A percentile compares a stretch with the other conserved stretches of the same genome.
phyloP scores from a whole-genome alignment of 2,797 vertebrate genomes.

The Columba guinea region DNA sequence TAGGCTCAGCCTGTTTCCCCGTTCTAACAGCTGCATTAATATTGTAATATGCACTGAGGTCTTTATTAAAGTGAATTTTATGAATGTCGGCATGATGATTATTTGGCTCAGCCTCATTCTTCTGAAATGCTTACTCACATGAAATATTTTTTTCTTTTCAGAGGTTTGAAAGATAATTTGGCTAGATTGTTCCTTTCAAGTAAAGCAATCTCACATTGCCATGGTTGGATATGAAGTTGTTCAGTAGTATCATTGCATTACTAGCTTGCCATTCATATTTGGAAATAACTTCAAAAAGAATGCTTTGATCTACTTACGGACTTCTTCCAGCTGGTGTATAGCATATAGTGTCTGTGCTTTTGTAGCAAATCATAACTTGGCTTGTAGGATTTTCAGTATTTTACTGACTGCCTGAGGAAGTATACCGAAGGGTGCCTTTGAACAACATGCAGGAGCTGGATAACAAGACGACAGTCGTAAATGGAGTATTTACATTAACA shows the following conservation, averaged over 20 bases:
- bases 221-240: not conserved
- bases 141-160: not conserved
- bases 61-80: conserved; percentile 19
- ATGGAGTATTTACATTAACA: not conserved
- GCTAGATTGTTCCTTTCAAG: conserved; percentile 33
- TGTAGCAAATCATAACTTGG: not conserved
- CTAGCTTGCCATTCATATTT: conserved; percentile 36
- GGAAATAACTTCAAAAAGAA: conserved; percentile 35
- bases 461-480: not conserved
- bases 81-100: conserved; percentile 23
- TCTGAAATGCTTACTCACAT: conserved; percentile 43
- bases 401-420: conserved; percentile 1
- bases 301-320: conserved; percentile 29
- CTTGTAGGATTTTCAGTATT: not conserved
- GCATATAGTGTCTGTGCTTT: not conserved
- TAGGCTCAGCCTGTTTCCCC: not conserved
- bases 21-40: not conserved
- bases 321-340: conserved; percentile 33
- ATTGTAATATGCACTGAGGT: not conserved
- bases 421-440: not conserved
- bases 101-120: not conserved
- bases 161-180: conserved; percentile 49
- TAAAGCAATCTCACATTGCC: conserved; percentile 22
- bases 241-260: not conserved
- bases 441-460: not conserved